These are phyloP conservation scores for Microplitis demolitor DNA, from an alignment of 1,140 invertebrate genomes.

Conservation along the genomic window DNA sequence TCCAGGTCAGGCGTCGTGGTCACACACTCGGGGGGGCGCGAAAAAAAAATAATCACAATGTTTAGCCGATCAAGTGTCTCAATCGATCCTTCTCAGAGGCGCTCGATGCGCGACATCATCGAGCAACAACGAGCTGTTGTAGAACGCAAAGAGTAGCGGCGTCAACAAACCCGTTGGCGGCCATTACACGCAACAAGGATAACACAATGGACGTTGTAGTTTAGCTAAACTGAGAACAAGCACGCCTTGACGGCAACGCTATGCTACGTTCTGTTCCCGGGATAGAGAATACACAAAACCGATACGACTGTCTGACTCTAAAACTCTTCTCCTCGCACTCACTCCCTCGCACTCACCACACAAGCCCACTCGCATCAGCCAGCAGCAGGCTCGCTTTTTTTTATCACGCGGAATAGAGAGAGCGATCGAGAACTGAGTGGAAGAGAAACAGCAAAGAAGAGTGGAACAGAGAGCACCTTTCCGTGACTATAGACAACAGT, in stretches of 20 bases:
- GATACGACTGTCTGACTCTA: conserved; percentile 24
- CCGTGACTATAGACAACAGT: conserved; percentile 22
- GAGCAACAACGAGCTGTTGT: conserved; percentile 13
- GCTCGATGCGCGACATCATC: conserved; percentile 24
- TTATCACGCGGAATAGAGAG: conserved; percentile 21
- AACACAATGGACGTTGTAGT: conserved; percentile 48
- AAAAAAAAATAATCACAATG: conserved; percentile 3
- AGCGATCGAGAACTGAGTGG: background rate
- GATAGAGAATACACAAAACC: conserved; percentile 20
- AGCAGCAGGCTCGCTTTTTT: conserved; percentile 14
- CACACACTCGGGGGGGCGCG: background rate
- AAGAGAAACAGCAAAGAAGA: no score
- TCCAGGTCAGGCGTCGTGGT: conserved; percentile 12
- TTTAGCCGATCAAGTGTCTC: background rate
- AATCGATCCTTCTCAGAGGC: conserved; percentile 5
- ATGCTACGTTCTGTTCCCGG: background rate
- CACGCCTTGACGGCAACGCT: background rate
- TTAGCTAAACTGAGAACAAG: conserved; percentile 29
- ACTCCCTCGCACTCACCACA: conserved; percentile 18
- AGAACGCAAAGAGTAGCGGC: conserved; percentile 22
- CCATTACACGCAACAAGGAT: conserved; percentile 54
- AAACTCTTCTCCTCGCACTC: conserved; percentile 26
- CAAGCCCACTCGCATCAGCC: background rate
- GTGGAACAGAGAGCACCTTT: conserved; percentile 14
- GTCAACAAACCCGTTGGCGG: conserved; percentile 47